Conservation (phyloP, 2,888 invertebrate genomes). For the Tipula lateralis region DNA sequence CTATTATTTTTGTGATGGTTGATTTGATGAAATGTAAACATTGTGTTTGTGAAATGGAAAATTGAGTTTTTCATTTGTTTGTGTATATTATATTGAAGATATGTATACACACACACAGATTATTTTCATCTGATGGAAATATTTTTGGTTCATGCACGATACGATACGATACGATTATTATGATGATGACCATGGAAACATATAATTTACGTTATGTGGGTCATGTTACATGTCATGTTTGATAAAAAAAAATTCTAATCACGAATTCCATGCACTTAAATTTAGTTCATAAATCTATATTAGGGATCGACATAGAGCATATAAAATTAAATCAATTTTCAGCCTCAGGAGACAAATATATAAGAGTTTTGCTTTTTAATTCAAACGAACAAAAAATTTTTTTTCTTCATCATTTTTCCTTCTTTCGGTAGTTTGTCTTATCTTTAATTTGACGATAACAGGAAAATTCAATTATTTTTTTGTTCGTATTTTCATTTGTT, state of each 20-base stretch:
- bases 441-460: slow-evolving; percentile 19
- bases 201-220: neutral
- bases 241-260: neutral
- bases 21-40: slow-evolving; percentile 19
- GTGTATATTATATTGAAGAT: neutral
- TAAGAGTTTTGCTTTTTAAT: neutral
- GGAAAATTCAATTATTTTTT: slow-evolving; percentile 1
- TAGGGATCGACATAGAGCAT: neutral
- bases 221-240: neutral
- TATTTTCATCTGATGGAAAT: neutral
- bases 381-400: neutral
- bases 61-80: neutral
- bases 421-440: neutral
- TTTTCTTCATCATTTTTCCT: neutral
- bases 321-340: slow-evolving; percentile 11
- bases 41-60: neutral
- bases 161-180: neutral
- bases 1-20: neutral
- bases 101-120: neutral
- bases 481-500: neutral
- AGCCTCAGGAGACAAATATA: neutral
- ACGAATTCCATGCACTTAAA: neutral
- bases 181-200: neutral
- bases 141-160: neutral
- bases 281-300: neutral